A percentile compares a stretch with the other conserved stretches of the same genome.
These are phyloP conservation scores for Metalampra italica DNA, from an alignment of 2,888 invertebrate species.

Conservation along the genomic window DNA sequence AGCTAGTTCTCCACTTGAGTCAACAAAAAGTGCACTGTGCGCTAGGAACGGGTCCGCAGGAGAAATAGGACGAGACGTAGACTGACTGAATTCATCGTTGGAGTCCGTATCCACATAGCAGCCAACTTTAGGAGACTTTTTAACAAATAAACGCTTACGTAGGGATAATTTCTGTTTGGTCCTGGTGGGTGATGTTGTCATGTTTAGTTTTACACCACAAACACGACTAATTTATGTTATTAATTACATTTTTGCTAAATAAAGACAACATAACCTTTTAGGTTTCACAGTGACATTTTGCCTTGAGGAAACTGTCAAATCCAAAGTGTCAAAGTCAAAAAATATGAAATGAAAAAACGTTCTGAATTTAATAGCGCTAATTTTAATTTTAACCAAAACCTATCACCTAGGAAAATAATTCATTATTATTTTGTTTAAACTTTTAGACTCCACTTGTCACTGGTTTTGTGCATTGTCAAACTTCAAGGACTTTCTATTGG, in stretches of 20 bases:
- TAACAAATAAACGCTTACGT: constrained; percentile 70
- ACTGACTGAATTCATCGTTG: constrained; percentile 62
- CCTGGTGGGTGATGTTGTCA: constrained; percentile 72
- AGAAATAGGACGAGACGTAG: constrained; percentile 67
- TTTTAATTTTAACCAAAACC: too few species aligned
- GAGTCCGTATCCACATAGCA: constrained; percentile 73
- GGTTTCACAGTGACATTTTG: constrained; percentile 48
- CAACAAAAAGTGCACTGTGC: constrained; percentile 54
- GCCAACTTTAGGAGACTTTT: constrained; percentile 75
- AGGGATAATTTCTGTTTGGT: constrained; percentile 71
- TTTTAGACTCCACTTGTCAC: too few species aligned
- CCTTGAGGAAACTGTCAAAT: constrained; percentile 31
- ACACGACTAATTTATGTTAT: constrained; percentile 63
- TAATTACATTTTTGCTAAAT: constrained; percentile 73
- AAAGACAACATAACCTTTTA: constrained; percentile 66
- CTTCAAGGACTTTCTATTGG: too few species aligned
- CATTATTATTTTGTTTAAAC: too few species aligned
- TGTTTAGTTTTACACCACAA: constrained; percentile 57
- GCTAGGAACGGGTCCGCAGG: constrained; percentile 71
- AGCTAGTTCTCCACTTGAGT: constrained; percentile 36
- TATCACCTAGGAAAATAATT: too few species aligned
- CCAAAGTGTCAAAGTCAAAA: not conserved
- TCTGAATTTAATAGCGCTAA: too few species aligned
- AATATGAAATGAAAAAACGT: not conserved
- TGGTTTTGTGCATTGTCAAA: too few species aligned